Evolutionary conservation across 2,797 vertebrate genomes (phyloP), one percentile per base, ranked within the genome.

Genomic region (Sebastes nivosus): DNA sequence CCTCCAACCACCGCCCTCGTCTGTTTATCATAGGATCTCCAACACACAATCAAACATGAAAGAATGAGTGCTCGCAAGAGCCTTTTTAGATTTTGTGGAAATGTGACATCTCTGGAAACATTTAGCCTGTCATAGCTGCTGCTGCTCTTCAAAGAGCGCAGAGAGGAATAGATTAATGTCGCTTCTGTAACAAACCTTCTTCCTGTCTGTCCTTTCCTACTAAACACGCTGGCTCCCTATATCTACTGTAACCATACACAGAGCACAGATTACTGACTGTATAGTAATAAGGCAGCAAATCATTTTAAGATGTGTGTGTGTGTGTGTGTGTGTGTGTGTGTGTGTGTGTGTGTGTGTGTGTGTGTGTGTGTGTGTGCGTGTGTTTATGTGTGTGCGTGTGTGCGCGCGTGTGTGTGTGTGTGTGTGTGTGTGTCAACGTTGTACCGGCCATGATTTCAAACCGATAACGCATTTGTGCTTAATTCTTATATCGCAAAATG

Each of bases 21-120:
- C 95, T 96, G 95, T 95, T 96, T 96, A 96, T 96, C 96, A 94
- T 95, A 94, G 93, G 94, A 95, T 96, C 95, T 95, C 93, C 91
- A 95, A 93, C 94, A 94, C 93, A 94, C 94, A 95, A 96, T 96
- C 94, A 95, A 95, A 96, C 95, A 96, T 96, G 95, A 96, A 96
- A 96, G 96, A 90, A 96, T 92, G 95, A 95, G 94, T 93, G 93
- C 93, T 94, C 85, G 78, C 91, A 80, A 93, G 92, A 95, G 93
- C 92, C 94, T 94, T 95, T 95, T 95, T 95, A 93, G 94, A 95
- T 94, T 94, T 93, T 92, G 94, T 95, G 95, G 95, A 96, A 96
- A 96, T 95, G 95, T 96, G 94, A 95, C 95, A 95, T 96, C 94
- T 96, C 96, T 96, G 95, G 95, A 96, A 96, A 93, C 94, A 92